phyloP scores from a whole-genome alignment of 2,113 vertebrate genomes.

The Chaenocephalus aceratus region DNA sequence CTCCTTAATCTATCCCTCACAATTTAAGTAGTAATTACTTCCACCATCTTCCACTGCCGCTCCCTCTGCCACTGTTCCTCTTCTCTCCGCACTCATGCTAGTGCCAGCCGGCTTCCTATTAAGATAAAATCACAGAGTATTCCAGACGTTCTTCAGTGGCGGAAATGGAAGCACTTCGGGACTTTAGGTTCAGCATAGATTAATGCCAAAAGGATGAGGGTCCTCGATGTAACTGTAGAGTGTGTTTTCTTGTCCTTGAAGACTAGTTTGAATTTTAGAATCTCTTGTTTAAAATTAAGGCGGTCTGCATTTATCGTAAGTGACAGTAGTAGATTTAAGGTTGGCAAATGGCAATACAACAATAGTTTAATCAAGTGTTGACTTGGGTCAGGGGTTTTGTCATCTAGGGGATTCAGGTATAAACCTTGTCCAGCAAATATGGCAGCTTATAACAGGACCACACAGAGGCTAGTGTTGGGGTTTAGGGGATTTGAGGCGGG shows the following conservation, averaged over 20 bases:
- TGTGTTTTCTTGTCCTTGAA: background rate
- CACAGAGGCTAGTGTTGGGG: background rate
- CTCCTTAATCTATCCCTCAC: conserved; percentile 38
- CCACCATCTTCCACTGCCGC: conserved; percentile 8
- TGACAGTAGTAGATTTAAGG: background rate
- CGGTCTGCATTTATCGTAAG: background rate
- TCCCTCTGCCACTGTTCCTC: conserved; percentile 16
- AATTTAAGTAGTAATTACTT: conserved; percentile 53
- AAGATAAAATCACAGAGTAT: conserved; percentile 46
- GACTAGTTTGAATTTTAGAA: background rate
- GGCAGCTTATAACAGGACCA: too few species aligned
- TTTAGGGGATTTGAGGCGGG: background rate
- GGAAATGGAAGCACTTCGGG: conserved; percentile 23
- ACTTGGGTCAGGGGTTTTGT: background rate
- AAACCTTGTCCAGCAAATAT: too few species aligned
- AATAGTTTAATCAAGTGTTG: background rate
- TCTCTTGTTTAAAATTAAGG: background rate
- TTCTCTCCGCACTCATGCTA: conserved; percentile 2
- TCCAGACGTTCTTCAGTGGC: conserved; percentile 27
- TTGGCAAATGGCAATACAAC: background rate
- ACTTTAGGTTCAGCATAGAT: conserved; percentile 13
- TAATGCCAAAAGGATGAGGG: conserved; percentile 13
- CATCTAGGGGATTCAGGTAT: background rate
- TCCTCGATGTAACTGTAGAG: background rate
- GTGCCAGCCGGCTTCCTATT: background rate